phyloP scores from a whole-genome alignment of 1,140 invertebrate genomes.

The Lepidurus couesii region DNA sequence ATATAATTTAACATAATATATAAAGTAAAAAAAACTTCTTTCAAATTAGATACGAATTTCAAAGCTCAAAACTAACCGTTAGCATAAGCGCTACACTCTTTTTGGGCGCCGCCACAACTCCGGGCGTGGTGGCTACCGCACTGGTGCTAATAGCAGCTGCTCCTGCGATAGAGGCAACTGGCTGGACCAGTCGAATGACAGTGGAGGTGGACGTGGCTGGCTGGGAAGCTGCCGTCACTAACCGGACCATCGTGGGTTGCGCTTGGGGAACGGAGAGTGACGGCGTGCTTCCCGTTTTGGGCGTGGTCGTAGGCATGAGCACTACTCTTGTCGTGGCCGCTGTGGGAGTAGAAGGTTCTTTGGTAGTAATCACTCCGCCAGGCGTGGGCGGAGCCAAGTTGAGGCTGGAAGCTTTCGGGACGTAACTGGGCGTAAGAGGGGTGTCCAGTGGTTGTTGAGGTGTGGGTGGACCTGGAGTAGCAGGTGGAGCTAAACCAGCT shows the following conservation, averaged over 20 bases:
- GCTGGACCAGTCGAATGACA: constrained; percentile 46
- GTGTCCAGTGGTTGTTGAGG: constrained; percentile 26
- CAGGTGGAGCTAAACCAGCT: constrained; percentile 56
- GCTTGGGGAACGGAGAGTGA: background rate
- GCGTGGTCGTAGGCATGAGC: constrained; percentile 33
- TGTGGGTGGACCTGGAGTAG: constrained; percentile 40
- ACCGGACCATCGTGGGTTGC: constrained; percentile 31
- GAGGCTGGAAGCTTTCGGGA: constrained; percentile 26
- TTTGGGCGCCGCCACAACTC: constrained; percentile 29
- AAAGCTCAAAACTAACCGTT: constrained; percentile 55
- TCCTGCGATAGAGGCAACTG: constrained; percentile 37
- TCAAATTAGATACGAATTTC: no score
- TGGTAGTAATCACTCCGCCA: constrained; percentile 11
- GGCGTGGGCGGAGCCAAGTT: constrained; percentile 28
- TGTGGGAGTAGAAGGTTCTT: constrained; percentile 25
- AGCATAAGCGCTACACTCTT: constrained; percentile 60
- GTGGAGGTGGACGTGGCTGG: constrained; percentile 24
- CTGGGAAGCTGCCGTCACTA: constrained; percentile 28
- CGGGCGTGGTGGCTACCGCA: constrained; percentile 29
- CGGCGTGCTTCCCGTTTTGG: constrained; percentile 24
- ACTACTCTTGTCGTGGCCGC: background rate
- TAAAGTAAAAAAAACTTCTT: background rate
- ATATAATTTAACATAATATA: background rate
- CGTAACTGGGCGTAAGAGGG: constrained; percentile 41
- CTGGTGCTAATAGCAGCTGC: constrained; percentile 31